Percentiles rank a stretch among this genome's conserved stretches.
phyloP scores from a whole-genome alignment of 1,140 invertebrate species.

The Musca vetustissima region DNA sequence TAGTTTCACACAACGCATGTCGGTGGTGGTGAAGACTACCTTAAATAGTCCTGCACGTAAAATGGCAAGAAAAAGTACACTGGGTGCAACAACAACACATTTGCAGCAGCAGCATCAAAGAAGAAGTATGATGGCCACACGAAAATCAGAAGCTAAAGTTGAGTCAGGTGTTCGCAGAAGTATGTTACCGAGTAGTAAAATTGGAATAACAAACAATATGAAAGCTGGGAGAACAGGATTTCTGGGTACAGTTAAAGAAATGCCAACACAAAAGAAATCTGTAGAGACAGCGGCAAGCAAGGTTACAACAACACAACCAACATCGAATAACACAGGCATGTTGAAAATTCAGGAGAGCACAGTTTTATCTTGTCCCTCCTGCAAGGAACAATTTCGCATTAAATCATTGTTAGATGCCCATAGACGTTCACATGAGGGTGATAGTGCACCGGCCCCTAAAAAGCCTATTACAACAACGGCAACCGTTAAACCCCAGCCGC shows the following conservation, averaged over 20 bases:
- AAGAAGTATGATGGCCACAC: conserved; percentile 35
- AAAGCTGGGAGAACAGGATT: neutral
- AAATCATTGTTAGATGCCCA: conserved; percentile 38
- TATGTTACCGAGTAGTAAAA: conserved; percentile 5
- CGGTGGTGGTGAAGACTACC: conserved; percentile 48
- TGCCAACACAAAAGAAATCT: conserved; percentile 5
- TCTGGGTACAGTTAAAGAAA: neutral
- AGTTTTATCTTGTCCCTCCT: conserved; percentile 33
- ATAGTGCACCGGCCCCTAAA: conserved; percentile 26
- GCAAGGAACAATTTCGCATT: conserved; percentile 31
- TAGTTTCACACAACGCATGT: conserved; percentile 48
- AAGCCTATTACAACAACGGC: neutral
- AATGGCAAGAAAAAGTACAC: conserved; percentile 28
- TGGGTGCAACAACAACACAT: conserved; percentile 1
- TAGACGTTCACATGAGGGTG: conserved; percentile 34
- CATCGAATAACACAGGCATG: neutral
- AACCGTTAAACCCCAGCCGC: neutral
- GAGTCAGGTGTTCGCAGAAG: conserved; percentile 12
- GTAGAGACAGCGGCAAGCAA: neutral
- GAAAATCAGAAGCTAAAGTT: neutral
- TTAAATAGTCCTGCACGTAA: conserved; percentile 49
- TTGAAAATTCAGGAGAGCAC: neutral
- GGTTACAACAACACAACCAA: neutral
- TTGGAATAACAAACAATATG: neutral
- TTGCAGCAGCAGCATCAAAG: neutral